These are phyloP conservation scores for Drosophila pectinifera DNA, from an alignment of 1,140 invertebrate species.

Conservation along the genomic window DNA sequence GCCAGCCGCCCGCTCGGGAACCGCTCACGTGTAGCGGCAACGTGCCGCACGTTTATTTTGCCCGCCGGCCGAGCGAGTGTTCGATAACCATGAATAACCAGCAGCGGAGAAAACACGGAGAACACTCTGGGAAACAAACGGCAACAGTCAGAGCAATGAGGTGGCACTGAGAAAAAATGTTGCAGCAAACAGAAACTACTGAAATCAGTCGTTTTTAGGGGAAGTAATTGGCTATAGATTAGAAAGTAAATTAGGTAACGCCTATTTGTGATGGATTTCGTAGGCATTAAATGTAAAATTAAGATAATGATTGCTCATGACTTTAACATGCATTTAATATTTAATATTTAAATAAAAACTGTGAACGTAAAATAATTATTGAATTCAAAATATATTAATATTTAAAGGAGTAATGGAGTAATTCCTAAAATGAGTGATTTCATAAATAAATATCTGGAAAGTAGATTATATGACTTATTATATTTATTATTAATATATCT, in stretches of 20 bases:
- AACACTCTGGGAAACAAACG: constrained; percentile 23
- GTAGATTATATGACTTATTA: too few relatives aligned
- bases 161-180: neutral
- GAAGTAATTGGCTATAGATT: neutral
- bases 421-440: too few relatives aligned
- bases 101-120: constrained; percentile 29
- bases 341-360: too few relatives aligned
- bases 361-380: too few relatives aligned
- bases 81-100: constrained; percentile 56
- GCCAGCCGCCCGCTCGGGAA: constrained; percentile 3
- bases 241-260: neutral
- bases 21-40: constrained; percentile 74
- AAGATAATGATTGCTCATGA: too few relatives aligned
- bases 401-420: too few relatives aligned
- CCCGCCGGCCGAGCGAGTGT: constrained; percentile 33
- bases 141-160: constrained; percentile 20
- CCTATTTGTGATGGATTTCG: too few relatives aligned
- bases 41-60: constrained; percentile 76
- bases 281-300: too few relatives aligned
- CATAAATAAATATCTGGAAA: too few relatives aligned
- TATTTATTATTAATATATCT: too few relatives aligned
- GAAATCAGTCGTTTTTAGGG: neutral
- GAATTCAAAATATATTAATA: too few relatives aligned
- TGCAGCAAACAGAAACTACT: neutral
- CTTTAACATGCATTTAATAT: too few relatives aligned